Conservation (phyloP, 1,140 invertebrate genomes). For the Platorchestia sp. region DNA sequence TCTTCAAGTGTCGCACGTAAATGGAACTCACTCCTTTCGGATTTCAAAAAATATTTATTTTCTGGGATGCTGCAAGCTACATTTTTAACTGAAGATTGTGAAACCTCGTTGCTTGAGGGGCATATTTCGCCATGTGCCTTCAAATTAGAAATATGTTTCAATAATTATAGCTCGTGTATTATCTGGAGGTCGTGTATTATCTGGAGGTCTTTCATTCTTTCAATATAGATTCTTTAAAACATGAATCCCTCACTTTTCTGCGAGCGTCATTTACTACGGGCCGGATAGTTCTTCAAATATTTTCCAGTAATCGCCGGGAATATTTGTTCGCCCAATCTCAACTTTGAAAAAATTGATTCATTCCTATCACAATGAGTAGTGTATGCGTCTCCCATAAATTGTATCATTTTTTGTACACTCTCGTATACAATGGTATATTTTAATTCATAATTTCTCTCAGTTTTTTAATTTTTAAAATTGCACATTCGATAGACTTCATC, state of each 20-base stretch:
- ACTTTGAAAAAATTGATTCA: background rate
- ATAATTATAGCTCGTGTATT: background rate
- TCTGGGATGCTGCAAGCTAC: background rate
- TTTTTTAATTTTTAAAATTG: background rate
- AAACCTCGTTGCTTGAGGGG: background rate
- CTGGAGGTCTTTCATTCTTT: background rate
- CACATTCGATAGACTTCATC: background rate
- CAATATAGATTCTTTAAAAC: background rate
- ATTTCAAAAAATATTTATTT: too few relatives aligned
- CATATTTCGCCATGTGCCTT: background rate
- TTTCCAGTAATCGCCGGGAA: background rate
- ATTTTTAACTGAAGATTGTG: background rate
- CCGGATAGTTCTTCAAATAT: background rate
- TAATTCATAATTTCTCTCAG: background rate
- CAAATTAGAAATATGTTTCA: background rate
- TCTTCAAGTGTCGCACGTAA: background rate
- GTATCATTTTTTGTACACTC: background rate
- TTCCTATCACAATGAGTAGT: background rate
- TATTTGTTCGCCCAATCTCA: background rate
- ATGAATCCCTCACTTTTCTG: too few relatives aligned
- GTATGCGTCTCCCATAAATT: background rate
- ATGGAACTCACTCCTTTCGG: background rate
- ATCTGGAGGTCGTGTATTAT: background rate
- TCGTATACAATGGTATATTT: background rate
- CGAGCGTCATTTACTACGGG: background rate